Evolutionary conservation across 1,140 invertebrate genomes (phyloP).

Genomic region (Drosophila persimilis): DNA sequence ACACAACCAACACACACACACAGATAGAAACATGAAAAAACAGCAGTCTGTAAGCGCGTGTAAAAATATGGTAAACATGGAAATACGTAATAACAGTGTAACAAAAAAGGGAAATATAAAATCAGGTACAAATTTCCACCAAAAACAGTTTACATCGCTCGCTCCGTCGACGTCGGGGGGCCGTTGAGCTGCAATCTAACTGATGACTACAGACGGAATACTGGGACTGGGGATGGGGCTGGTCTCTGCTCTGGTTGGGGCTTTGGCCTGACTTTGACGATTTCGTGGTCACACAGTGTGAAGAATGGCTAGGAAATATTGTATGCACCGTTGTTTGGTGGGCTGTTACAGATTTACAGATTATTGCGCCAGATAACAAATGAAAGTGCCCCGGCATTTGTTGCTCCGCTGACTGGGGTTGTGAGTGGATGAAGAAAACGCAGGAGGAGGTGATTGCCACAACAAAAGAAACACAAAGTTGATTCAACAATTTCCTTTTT

Average conservation of each 20-base stretch:
- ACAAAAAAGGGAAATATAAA: constrained; percentile 77
- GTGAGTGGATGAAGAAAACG: constrained; percentile 25
- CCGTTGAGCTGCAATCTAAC: constrained; percentile 29
- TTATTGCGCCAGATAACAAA: constrained; percentile 70
- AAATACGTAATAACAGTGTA: constrained; percentile 79
- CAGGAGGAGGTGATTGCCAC: constrained; percentile 37
- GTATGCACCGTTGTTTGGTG: constrained; percentile 75
- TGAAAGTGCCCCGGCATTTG: constrained; percentile 74
- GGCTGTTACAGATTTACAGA: constrained; percentile 74
- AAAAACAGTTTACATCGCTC: constrained; percentile 64
- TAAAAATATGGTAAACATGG: constrained; percentile 81
- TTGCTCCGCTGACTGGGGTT: constrained; percentile 38
- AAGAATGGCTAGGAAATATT: constrained; percentile 80
- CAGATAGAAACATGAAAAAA: constrained; percentile 18
- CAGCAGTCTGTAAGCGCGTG: constrained; percentile 69
- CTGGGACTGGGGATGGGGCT: not conserved
- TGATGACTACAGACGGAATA: constrained; percentile 11
- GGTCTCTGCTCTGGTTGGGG: constrained; percentile 21
- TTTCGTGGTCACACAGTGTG: constrained; percentile 80
- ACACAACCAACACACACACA: not conserved
- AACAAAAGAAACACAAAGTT: constrained; percentile 33
- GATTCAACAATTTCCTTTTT: constrained; percentile 7
- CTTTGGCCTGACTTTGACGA: constrained; percentile 68
- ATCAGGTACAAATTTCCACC: constrained; percentile 81
- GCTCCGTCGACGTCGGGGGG: constrained; percentile 39